Conservation (phyloP, 2,888 invertebrate genomes). For the Axea sp. region DNA sequence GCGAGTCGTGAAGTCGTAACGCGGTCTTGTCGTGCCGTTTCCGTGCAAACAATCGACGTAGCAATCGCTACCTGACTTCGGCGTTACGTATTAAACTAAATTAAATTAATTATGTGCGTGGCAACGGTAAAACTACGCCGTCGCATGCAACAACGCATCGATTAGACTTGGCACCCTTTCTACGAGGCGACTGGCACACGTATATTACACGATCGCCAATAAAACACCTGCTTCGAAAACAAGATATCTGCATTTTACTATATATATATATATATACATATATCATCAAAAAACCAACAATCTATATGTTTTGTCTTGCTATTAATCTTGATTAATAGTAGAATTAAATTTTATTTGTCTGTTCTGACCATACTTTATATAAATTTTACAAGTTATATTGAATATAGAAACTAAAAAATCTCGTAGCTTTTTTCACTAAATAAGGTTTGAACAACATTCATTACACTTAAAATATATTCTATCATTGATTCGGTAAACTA, state of each 20-base stretch:
- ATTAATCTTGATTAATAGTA: background rate
- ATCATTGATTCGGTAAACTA: constrained; percentile 43
- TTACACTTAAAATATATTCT: too few relatives aligned
- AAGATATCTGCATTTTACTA: constrained; percentile 33
- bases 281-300: constrained; percentile 20
- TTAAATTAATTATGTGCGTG: constrained; percentile 80
- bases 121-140: constrained; percentile 78
- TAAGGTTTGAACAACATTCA: too few relatives aligned
- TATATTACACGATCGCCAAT: constrained; percentile 49
- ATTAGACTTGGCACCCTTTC: constrained; percentile 69
- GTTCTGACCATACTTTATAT: too few relatives aligned
- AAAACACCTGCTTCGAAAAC: constrained; percentile 57
- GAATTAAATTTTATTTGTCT: too few relatives aligned
- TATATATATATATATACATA: too few relatives aligned
- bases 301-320: background rate
- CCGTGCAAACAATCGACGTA: constrained; percentile 76
- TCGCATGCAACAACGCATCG: constrained; percentile 77
- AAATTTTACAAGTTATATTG: too few relatives aligned
- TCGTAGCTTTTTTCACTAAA: too few relatives aligned
- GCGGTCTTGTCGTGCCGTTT: constrained; percentile 66
- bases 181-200: constrained; percentile 41
- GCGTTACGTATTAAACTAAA: constrained; percentile 77
- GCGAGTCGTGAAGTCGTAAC: constrained; percentile 50
- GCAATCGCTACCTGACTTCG: constrained; percentile 72
- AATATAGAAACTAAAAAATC: too few relatives aligned